Evolutionary conservation across 2,113 vertebrate genomes (phyloP).

Genomic region (Emydura subglobosa): DNA sequence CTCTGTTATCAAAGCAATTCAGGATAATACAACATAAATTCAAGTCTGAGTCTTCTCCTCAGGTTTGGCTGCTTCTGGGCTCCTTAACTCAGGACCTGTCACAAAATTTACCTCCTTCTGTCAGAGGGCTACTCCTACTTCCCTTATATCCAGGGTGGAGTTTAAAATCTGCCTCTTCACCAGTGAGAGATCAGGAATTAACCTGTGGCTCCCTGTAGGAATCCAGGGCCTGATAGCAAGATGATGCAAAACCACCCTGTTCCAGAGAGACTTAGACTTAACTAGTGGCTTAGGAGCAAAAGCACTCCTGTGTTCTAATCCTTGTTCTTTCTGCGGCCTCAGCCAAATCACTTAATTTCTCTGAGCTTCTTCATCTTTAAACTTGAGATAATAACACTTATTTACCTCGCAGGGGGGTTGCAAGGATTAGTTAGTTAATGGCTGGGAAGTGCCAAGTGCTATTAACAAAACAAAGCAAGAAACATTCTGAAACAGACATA

Average conservation of each 20-base stretch:
- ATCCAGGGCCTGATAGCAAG: slow-evolving; percentile 23
- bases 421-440: slow-evolving; percentile 41
- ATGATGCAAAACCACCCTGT: slow-evolving; percentile 1
- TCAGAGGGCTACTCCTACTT: slow-evolving; percentile 22
- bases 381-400: slow-evolving; percentile 5
- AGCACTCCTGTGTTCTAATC: neutral
- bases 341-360: neutral
- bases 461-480: slow-evolving; percentile 58
- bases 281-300: neutral
- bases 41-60: neutral
- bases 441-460: neutral
- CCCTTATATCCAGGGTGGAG: neutral
- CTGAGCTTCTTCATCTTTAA: neutral
- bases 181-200: neutral
- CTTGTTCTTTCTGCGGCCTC: neutral
- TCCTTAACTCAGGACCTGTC: neutral
- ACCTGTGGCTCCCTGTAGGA: neutral
- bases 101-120: slow-evolving; percentile 21
- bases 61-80: slow-evolving; percentile 3
- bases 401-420: neutral
- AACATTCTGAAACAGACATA: slow-evolving; percentile 27
- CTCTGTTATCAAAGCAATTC: neutral
- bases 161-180: neutral
- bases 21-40: neutral
- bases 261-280: neutral